Evolutionary conservation across 1,140 invertebrate species (phyloP).

Genomic region (Paramacrobiotus metropolitanus): DNA sequence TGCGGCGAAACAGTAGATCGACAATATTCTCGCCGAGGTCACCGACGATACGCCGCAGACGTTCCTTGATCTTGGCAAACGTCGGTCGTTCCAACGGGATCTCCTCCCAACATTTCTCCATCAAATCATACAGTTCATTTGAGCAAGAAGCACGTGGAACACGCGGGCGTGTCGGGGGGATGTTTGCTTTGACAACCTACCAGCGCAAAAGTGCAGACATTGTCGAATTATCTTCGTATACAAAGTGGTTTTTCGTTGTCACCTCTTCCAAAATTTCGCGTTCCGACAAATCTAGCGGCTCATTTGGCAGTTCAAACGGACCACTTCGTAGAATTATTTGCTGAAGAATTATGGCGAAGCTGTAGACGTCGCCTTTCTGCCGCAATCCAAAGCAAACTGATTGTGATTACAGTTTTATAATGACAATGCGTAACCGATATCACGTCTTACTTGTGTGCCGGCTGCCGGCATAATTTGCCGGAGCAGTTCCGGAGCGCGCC

Average conservation of each 20-base stretch:
- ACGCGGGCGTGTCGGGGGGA: background rate
- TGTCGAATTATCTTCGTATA: background rate
- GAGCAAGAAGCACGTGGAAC: background rate
- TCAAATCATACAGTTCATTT: constrained; percentile 3
- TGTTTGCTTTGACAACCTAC: background rate
- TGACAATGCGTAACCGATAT: background rate
- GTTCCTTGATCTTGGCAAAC: constrained; percentile 5
- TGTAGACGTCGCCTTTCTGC: constrained; percentile 64
- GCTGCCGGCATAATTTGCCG: constrained; percentile 21
- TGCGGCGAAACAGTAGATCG: constrained; percentile 25
- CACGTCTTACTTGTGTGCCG: constrained; percentile 8
- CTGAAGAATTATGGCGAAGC: constrained; percentile 60
- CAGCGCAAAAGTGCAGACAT: background rate
- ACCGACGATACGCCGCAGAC: constrained; percentile 13
- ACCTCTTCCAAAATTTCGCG: background rate
- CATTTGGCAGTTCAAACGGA: constrained; percentile 26
- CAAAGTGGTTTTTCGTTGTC: background rate
- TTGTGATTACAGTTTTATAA: background rate
- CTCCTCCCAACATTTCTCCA: constrained; percentile 1
- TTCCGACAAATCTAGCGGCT: background rate
- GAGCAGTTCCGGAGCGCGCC: constrained; percentile 42
- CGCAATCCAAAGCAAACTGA: too few relatives aligned
- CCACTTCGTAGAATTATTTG: constrained; percentile 57
- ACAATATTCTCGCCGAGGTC: constrained; percentile 18
- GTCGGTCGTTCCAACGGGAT: background rate